phyloP scores from a whole-genome alignment of 2,113 vertebrate species.

The Microcebus murinus region DNA sequence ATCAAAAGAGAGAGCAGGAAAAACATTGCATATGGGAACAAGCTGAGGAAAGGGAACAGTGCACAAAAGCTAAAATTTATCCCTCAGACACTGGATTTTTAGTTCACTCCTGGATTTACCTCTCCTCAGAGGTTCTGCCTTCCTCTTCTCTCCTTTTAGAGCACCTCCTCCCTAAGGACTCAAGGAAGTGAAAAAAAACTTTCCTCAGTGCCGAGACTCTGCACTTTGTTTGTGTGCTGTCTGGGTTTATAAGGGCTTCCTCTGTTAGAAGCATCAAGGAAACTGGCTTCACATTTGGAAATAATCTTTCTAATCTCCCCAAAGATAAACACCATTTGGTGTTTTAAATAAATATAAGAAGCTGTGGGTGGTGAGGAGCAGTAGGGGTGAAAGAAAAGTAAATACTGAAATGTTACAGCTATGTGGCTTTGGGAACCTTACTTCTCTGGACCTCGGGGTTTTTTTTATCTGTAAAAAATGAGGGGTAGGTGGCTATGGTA shows the following conservation, averaged over 20 bases:
- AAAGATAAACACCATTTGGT: slow-evolving; percentile 60
- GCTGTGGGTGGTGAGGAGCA: slow-evolving; percentile 13
- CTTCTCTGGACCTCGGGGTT: neutral
- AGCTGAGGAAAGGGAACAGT: neutral
- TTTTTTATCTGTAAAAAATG: neutral
- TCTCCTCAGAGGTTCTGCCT: neutral
- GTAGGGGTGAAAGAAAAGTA: slow-evolving; percentile 41
- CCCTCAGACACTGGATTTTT: neutral
- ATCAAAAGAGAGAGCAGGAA: neutral
- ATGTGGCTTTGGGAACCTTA: neutral
- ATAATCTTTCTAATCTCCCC: slow-evolving; percentile 47
- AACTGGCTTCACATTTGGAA: slow-evolving; percentile 52
- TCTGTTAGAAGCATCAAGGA: slow-evolving; percentile 33
- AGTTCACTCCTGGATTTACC: neutral
- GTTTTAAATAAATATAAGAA: slow-evolving; percentile 55
- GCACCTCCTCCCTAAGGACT: neutral
- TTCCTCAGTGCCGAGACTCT: neutral
- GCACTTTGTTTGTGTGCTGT: slow-evolving; percentile 10
- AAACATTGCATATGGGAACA: neutral
- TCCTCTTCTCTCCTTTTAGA: neutral
- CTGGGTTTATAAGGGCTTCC: slow-evolving; percentile 22
- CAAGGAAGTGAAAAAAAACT: neutral
- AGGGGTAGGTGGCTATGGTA: neutral
- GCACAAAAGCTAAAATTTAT: neutral
- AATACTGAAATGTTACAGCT: slow-evolving; percentile 33